Evolutionary conservation across 2,888 invertebrate genomes (phyloP), one percentile per base, ranked within the genome.

Genomic region (Tenthredo mesomela): DNA sequence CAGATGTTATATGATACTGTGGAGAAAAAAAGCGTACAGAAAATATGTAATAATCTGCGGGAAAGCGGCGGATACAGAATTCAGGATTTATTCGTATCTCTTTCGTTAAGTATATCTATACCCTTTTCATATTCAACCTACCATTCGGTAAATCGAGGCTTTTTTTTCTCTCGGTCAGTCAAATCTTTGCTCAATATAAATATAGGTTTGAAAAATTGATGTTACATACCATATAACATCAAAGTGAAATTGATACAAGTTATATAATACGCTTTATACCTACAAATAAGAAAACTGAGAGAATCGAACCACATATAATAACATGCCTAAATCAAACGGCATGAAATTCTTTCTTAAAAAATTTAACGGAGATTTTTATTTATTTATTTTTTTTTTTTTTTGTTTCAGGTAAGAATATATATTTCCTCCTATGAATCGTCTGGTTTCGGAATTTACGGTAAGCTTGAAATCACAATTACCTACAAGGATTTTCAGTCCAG

Each of bases 341-440:
- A 40, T 33, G 37, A 12, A 61, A 61, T 61, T 10, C 6, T 25
- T 21, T 25, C 12, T 21, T 5, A 43, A 10, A 1, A 47, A 25
- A 25, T 43, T n/a, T 75, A 75, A 75, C n/a, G 25, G 33, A 47
- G 21, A 12, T 18, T 29, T 75, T 75, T 33, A 33, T 33, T 33
- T 33, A 1, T 33, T 2, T 33, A 10, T 18, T 29, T 75, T 75
- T 12, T 15, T 75, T 3, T 21, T 5, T 47, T 75, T 75, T 9
- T 75, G 75, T 75, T 75, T 47, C 75, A 75, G 75, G 75, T 75
- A 75, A 75, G 75, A 25, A 29, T n/a, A 75, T 25, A 71, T 6
- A 7, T 47, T 75, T 25, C 10, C 21, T 3, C 15, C 43, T 5
- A 61, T 61, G 4, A 75, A 43, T 75, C 25, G 50, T 47, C 47